Evolutionary conservation across 2,113 vertebrate species (phyloP).

Genomic region (Bubo scandiacus): DNA sequence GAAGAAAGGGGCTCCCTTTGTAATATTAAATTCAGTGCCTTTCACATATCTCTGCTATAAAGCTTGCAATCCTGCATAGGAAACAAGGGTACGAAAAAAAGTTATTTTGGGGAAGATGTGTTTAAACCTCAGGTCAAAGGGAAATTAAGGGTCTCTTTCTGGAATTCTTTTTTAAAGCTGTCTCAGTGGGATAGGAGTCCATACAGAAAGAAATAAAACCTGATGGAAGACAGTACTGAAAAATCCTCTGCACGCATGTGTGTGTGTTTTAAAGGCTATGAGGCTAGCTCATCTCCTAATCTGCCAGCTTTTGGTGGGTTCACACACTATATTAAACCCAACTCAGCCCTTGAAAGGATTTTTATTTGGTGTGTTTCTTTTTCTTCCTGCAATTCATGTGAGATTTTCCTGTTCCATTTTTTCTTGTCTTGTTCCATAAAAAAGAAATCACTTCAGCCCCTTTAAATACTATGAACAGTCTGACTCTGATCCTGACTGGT

Average conservation of each 20-base stretch:
- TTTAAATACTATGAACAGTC: not conserved
- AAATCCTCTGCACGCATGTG: not conserved
- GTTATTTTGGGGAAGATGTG: not conserved
- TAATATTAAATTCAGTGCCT: not conserved
- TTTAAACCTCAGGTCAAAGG: not conserved
- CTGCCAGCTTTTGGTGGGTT: not conserved
- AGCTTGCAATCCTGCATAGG: not conserved
- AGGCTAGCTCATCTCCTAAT: not conserved
- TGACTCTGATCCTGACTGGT: not conserved
- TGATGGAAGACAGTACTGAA: not conserved
- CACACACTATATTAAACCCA: constrained; percentile 5
- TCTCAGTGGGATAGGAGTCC: not conserved
- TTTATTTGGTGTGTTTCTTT: not conserved
- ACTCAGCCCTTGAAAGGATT: not conserved
- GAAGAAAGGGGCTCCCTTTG: not conserved
- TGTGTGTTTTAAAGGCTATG: not conserved
- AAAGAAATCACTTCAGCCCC: not conserved
- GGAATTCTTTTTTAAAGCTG: not conserved
- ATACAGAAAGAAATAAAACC: not conserved
- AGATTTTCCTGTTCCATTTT: not conserved
- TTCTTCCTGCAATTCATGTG: not conserved
- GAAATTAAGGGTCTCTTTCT: not conserved
- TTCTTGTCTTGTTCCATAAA: not conserved
- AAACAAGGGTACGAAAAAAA: not conserved
- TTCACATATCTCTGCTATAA: not conserved